phyloP scores from a whole-genome alignment of 2,797 vertebrate species.

The Dipus sagitta region DNA sequence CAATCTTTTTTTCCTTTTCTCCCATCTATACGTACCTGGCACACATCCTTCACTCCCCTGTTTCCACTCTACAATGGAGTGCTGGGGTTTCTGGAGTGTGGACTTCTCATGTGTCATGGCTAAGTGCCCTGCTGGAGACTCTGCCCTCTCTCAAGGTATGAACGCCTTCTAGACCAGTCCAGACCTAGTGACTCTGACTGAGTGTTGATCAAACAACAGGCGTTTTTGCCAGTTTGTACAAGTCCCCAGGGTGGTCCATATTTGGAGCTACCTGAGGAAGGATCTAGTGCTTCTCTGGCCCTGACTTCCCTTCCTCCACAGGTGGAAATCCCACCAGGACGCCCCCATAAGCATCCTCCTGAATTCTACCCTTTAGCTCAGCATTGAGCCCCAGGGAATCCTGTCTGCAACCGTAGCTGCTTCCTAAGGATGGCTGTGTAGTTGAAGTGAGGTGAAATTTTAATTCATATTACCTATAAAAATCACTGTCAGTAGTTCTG shows the following conservation, averaged over 20 bases:
- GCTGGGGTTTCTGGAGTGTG: too few relatives aligned
- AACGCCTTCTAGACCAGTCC: background rate
- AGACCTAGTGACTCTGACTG: background rate
- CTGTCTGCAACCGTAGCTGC: background rate
- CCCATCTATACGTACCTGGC: background rate
- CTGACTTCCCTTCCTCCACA: background rate
- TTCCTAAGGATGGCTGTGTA: background rate
- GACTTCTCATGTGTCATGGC: background rate
- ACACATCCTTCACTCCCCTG: background rate
- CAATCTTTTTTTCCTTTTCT: background rate
- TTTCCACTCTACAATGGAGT: too few relatives aligned
- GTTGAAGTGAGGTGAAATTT: background rate
- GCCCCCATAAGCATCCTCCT: background rate
- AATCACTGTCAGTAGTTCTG: background rate
- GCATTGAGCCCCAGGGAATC: background rate
- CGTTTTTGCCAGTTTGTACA: background rate
- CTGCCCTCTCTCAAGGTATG: background rate
- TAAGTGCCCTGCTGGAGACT: background rate
- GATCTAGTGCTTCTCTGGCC: background rate
- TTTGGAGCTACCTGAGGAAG: background rate
- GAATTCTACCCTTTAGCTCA: background rate
- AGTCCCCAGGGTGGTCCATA: background rate
- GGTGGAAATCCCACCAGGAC: background rate
- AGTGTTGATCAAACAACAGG: background rate
- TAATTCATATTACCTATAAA: constrained; percentile 7